A percentile compares a stretch with the other conserved stretches of the same genome.
Conservation (phyloP, 1,140 invertebrate species). For the Drosophila melanica region DNA sequence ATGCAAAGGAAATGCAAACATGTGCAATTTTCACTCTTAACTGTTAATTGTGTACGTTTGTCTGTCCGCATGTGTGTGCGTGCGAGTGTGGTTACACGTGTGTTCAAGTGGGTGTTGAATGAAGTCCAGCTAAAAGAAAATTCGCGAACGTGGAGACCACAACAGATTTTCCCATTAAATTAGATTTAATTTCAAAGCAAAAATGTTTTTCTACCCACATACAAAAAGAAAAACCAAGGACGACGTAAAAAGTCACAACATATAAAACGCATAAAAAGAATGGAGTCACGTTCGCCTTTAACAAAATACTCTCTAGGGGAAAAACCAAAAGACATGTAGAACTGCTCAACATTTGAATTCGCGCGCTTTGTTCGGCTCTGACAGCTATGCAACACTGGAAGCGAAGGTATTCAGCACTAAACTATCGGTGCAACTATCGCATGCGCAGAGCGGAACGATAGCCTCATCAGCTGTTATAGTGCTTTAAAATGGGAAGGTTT, state of each 20-base stretch:
- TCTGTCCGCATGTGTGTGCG: constrained; percentile 14
- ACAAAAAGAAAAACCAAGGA: constrained; percentile 7
- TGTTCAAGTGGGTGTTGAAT: constrained; percentile 6
- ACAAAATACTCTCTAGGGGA: constrained; percentile 53
- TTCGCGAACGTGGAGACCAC: constrained; percentile 24
- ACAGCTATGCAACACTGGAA: constrained; percentile 3
- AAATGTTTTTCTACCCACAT: constrained; percentile 23
- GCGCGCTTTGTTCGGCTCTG: neutral
- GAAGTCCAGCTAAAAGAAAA: constrained; percentile 38
- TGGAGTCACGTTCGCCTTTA: constrained; percentile 64
- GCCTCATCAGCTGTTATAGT: neutral
- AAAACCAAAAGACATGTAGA: constrained; percentile 4
- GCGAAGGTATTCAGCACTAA: neutral
- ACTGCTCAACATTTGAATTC: constrained; percentile 21
- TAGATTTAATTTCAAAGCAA: constrained; percentile 68
- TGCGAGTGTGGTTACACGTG: neutral
- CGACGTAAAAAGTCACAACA: constrained; percentile 44
- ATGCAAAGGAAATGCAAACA: constrained; percentile 62
- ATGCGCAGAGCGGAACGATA: constrained; percentile 8
- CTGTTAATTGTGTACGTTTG: constrained; percentile 40
- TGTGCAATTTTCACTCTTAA: constrained; percentile 57
- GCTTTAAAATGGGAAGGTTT: neutral
- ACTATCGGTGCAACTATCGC: constrained; percentile 21
- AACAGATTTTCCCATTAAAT: constrained; percentile 62
- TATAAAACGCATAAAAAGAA: constrained; percentile 55